phyloP scores from a whole-genome alignment of 2,797 vertebrate species.

The Podarcis lilfordi region DNA sequence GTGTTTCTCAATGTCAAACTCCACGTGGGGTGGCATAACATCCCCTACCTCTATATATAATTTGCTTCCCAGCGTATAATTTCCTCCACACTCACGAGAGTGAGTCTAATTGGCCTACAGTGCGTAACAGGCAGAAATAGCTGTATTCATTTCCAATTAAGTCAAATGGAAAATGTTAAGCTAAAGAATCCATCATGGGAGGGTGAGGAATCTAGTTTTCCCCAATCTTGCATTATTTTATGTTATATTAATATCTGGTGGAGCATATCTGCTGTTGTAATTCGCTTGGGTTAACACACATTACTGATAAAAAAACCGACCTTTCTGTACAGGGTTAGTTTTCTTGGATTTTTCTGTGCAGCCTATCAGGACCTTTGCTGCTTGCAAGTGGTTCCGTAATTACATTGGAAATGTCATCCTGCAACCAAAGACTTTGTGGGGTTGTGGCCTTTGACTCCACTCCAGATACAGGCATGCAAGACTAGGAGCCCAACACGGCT shows the following conservation, averaged over 20 bases:
- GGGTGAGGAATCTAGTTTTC: background rate
- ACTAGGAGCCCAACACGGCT: background rate
- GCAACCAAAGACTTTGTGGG: background rate
- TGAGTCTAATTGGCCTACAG: background rate
- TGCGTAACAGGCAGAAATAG: background rate
- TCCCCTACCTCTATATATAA: background rate
- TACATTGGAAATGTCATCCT: slow-evolving; percentile 23
- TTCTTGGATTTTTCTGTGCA: background rate
- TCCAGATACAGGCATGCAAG: background rate
- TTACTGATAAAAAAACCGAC: slow-evolving; percentile 13
- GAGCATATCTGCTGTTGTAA: slow-evolving; percentile 4
- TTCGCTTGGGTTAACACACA: slow-evolving; percentile 28
- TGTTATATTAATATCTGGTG: background rate
- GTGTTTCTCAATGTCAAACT: background rate
- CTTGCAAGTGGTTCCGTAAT: background rate
- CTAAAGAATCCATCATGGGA: slow-evolving; percentile 4
- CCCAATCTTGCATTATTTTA: background rate
- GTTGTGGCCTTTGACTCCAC: background rate
- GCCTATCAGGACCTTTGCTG: background rate
- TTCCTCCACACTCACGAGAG: background rate
- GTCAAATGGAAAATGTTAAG: slow-evolving; percentile 24
- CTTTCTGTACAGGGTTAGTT: background rate
- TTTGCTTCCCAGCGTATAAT: background rate
- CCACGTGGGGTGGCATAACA: background rate
- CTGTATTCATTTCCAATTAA: slow-evolving; percentile 8